Conservation (phyloP, 35 echinoderm and acorn worm species). For the Chiridota heheva region DNA sequence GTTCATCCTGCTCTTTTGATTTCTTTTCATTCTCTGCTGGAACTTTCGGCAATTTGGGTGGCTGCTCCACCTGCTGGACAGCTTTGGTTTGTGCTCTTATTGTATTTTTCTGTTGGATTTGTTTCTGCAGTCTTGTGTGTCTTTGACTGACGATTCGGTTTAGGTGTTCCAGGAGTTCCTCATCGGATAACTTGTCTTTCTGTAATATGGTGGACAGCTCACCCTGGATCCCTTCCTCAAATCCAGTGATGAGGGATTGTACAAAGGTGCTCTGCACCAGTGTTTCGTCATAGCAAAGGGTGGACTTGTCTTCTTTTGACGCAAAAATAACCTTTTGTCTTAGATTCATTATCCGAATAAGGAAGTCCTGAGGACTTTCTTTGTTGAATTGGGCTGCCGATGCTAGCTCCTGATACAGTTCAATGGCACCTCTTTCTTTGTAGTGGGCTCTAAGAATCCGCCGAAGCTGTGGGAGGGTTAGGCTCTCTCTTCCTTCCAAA, state of each 20-base stretch:
- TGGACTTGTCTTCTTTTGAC: constrained; percentile 19
- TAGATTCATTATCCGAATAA: constrained; percentile 50
- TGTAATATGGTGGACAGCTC: constrained; percentile 23
- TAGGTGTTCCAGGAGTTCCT: constrained; percentile 33
- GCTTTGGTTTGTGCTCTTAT: too few species aligned
- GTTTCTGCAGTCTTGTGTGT: constrained; percentile 28
- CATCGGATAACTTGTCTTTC: constrained; percentile 7
- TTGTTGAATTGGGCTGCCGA: constrained; percentile 19
- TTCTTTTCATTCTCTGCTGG: too few species aligned
- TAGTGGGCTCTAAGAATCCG: constrained; percentile 50
- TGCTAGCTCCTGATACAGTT: constrained; percentile 55
- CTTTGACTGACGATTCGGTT: not conserved
- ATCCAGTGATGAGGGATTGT: constrained; percentile 38
- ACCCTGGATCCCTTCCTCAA: constrained; percentile 10
- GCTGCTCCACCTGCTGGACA: too few species aligned
- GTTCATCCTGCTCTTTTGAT: too few species aligned
- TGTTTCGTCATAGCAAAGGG: constrained; percentile 13
- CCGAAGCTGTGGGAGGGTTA: constrained; percentile 30
- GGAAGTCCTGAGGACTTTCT: constrained; percentile 41
- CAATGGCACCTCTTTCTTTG: constrained; percentile 50
- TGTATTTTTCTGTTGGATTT: too few species aligned
- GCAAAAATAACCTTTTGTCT: constrained; percentile 64
- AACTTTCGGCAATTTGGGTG: too few species aligned
- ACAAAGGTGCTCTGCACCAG: constrained; percentile 56
- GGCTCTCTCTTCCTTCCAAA: constrained; percentile 24